Conservation (phyloP, 2,113 vertebrate genomes). For the Saccopteryx leptura region DNA sequence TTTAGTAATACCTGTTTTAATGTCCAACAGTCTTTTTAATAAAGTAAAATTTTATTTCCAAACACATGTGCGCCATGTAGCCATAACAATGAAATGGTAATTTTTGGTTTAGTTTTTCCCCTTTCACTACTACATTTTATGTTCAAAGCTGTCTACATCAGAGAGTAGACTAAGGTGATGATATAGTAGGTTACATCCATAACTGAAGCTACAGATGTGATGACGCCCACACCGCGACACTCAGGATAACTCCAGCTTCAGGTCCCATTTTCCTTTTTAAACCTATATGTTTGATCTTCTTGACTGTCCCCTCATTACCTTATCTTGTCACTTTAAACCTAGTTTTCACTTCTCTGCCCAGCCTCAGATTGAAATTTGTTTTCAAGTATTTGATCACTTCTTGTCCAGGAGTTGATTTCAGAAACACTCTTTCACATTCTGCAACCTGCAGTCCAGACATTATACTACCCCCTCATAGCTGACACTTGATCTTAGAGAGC, state of each 20-base stretch:
- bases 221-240: not conserved
- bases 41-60: not conserved
- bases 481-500: not conserved
- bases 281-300: not conserved
- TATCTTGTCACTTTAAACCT: not conserved
- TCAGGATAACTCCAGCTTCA: not conserved
- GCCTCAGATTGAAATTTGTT: not conserved
- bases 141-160: not conserved
- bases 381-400: not conserved
- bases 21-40: not conserved
- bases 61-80: not conserved
- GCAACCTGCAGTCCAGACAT: not conserved
- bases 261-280: not conserved
- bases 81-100: not conserved
- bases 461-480: not conserved
- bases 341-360: not conserved
- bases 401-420: not conserved
- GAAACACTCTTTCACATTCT: not conserved
- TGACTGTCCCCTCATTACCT: not conserved
- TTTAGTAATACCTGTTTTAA: not conserved
- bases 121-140: not conserved
- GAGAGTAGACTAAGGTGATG: not conserved
- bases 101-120: not conserved
- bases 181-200: not conserved
- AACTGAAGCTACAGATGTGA: too few species aligned